Evolutionary conservation across 2,113 vertebrate species (phyloP), one percentile per base, ranked within the genome.

Genomic region (Lophotis ruficrista): DNA sequence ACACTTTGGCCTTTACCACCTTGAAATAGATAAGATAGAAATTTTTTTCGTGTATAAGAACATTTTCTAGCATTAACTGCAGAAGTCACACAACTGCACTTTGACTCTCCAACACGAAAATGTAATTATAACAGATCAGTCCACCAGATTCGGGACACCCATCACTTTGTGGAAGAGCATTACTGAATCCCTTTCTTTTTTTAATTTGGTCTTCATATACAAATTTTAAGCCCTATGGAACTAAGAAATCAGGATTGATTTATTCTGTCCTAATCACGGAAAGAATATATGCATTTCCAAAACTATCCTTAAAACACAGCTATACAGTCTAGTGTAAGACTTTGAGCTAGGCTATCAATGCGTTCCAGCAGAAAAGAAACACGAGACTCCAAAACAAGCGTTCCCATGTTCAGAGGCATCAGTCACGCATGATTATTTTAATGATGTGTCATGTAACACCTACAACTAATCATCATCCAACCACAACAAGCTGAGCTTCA

Each of bases 401-500:
- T 33, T 64, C 48, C 38, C 50, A 37, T 2, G 4, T 47, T 30
- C 4, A 81, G 28, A 81, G 58, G 75, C 83, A 94, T 24, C 38
- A 60, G 72, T 19, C 68, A 81, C 41, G 56, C 7, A 43, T 84
- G n/a, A 71, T 82, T 62, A 89, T 43, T 91, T 84, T 62, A 66
- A 82, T 0, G 1, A 87, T 61, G 58, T 47, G 75, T 88, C 83
- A 94, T 11, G 43, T 60, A 90, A 90, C 1, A 0, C 89, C 87
- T 62, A 70, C 72, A 37, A 62, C 73, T 3, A 89, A 84, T 76
- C 84, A 87, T 66, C 92, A 93, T 2, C 69, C 69, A 93, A 68
- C 69, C 43, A 0, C 95, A 94, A 37, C 18, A 89, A 93, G 87
- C 92, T 58, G 35, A 84, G 69, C 38, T 89, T 95, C 92, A 89